These are phyloP conservation scores for Agonum fuliginosum DNA, from an alignment of 2,888 invertebrate genomes.

Conservation along the genomic window DNA sequence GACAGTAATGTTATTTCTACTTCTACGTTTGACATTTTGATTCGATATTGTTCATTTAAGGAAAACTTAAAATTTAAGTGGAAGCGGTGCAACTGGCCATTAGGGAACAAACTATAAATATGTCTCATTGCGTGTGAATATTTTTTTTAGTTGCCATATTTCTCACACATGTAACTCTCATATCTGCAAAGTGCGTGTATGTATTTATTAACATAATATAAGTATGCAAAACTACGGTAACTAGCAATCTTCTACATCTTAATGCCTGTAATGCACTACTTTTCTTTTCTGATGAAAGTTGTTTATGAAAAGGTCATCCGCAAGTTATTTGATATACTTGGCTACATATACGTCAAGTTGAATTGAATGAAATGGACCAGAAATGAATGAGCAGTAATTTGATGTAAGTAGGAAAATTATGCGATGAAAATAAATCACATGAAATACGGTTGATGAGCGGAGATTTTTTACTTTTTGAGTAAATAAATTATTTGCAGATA, in stretches of 20 bases:
- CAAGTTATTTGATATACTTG: conserved; percentile 19
- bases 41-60: too few species aligned
- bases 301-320: conserved; percentile 31
- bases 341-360: neutral
- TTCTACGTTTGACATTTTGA: too few species aligned
- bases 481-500: too few species aligned
- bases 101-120: too few species aligned
- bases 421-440: too few species aligned
- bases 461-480: neutral
- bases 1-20: too few species aligned
- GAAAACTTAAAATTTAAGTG: too few species aligned
- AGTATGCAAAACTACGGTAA: neutral
- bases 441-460: too few species aligned
- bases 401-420: too few species aligned
- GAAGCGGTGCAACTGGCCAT: too few species aligned
- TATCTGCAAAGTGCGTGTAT: neutral
- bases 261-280: conserved; percentile 17
- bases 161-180: neutral
- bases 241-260: neutral
- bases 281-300: conserved; percentile 30
- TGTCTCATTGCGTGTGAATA: too few species aligned
- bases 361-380: neutral
- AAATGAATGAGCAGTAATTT: conserved; percentile 2
- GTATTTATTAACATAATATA: neutral
- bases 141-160: too few species aligned